Evolutionary conservation across 2,888 invertebrate species (phyloP).

Genomic region (Rotaria magnacalcarata): DNA sequence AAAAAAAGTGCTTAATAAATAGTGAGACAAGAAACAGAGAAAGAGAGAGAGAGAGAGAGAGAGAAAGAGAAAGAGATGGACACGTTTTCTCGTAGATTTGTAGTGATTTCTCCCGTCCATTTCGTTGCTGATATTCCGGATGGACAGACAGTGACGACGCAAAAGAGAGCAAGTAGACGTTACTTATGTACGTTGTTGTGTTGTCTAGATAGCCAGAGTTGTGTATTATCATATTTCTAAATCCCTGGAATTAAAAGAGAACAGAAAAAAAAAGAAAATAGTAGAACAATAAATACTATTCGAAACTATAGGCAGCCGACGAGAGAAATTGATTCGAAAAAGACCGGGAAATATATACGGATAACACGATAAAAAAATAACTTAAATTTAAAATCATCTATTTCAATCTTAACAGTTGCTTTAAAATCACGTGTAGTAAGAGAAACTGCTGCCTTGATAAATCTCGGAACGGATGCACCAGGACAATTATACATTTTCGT

Average conservation of each 20-base stretch:
- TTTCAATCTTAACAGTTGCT: background rate
- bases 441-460: background rate
- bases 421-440: background rate
- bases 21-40: constrained; percentile 17
- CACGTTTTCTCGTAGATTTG: background rate
- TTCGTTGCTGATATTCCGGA: background rate
- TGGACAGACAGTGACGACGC: background rate
- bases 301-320: background rate
- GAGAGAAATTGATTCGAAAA: background rate
- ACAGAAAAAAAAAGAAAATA: constrained; percentile 8
- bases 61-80: background rate
- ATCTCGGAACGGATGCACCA: too few relatives aligned
- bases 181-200: background rate
- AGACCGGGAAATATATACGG: background rate
- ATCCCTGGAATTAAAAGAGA: background rate
- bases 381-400: background rate
- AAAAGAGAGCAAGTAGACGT: constrained; percentile 10
- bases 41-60: background rate
- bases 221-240: background rate
- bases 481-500: too few relatives aligned
- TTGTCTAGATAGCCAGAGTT: background rate
- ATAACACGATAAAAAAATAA: background rate
- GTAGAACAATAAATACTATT: background rate
- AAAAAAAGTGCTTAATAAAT: background rate
- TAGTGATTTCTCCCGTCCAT: constrained; percentile 3